These are phyloP conservation scores for Sepiola atlantica DNA, from an alignment of 2,888 invertebrate genomes.

Conservation along the genomic window DNA sequence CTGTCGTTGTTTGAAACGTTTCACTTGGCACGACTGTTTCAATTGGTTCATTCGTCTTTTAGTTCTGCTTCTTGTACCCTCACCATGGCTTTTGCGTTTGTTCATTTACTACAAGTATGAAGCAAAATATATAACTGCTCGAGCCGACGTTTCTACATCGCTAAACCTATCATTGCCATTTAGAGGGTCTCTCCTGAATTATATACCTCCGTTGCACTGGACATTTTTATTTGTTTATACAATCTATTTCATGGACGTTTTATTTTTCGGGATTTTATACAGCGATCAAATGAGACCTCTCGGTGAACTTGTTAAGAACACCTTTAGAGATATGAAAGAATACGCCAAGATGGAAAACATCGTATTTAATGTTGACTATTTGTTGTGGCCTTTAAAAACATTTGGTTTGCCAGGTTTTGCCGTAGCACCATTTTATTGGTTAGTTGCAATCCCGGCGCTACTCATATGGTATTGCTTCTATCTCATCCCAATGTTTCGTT, in stretches of 20 bases:
- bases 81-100: constrained; percentile 64
- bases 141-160: constrained; percentile 54
- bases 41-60: constrained; percentile 57
- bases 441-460: constrained; percentile 59
- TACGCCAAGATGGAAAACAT: constrained; percentile 52
- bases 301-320: constrained; percentile 58
- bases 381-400: constrained; percentile 66
- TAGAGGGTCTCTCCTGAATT: constrained; percentile 63
- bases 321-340: constrained; percentile 65
- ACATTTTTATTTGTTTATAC: constrained; percentile 66
- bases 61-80: constrained; percentile 57
- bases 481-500: constrained; percentile 66
- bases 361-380: constrained; percentile 59
- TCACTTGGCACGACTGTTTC: constrained; percentile 59
- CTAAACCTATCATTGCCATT: constrained; percentile 54
- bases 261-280: constrained; percentile 59
- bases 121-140: constrained; percentile 56
- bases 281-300: constrained; percentile 57
- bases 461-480: constrained; percentile 63
- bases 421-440: constrained; percentile 63
- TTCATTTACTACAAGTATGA: constrained; percentile 64
- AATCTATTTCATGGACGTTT: constrained; percentile 61
- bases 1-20: constrained; percentile 48
- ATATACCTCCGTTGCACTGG: constrained; percentile 67
- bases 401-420: constrained; percentile 66